Conservation (phyloP, 2,113 vertebrate species). For the Myrmecophaga tridactyla region DNA sequence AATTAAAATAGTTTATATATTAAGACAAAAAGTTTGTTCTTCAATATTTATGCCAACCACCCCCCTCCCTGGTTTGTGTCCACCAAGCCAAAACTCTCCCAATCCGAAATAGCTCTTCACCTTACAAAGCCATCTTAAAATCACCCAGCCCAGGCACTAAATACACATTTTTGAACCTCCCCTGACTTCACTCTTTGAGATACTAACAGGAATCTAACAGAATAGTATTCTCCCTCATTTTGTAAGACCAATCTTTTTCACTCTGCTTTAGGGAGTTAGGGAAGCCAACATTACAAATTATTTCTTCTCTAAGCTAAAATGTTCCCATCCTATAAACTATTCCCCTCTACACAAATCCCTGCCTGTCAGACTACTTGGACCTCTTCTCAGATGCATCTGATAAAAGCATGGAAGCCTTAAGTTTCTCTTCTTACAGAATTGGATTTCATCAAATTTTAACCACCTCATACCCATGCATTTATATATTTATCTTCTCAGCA, state of each 20-base stretch:
- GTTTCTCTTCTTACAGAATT: neutral
- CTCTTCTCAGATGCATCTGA: neutral
- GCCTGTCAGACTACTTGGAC: neutral
- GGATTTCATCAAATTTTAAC: neutral
- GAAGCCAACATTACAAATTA: neutral
- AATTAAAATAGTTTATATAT: neutral
- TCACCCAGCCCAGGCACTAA: neutral
- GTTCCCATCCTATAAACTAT: too few relatives aligned
- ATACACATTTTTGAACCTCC: neutral
- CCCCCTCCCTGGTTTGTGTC: fast-evolving
- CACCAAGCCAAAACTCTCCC: neutral
- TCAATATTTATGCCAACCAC: too few relatives aligned
- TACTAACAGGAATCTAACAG: neutral
- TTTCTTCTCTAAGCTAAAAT: neutral
- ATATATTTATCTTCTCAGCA: neutral
- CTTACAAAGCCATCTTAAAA: neutral
- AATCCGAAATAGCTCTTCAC: too few relatives aligned
- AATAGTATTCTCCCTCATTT: neutral
- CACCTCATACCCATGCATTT: neutral
- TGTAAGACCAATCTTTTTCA: neutral
- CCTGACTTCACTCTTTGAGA: neutral
- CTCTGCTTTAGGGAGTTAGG: neutral
- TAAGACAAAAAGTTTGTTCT: neutral
- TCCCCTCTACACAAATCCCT: neutral
- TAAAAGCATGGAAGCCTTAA: neutral